These are phyloP conservation scores for Pristionchus exspectatus DNA, from an alignment of 2,888 invertebrate genomes.

Conservation along the genomic window DNA sequence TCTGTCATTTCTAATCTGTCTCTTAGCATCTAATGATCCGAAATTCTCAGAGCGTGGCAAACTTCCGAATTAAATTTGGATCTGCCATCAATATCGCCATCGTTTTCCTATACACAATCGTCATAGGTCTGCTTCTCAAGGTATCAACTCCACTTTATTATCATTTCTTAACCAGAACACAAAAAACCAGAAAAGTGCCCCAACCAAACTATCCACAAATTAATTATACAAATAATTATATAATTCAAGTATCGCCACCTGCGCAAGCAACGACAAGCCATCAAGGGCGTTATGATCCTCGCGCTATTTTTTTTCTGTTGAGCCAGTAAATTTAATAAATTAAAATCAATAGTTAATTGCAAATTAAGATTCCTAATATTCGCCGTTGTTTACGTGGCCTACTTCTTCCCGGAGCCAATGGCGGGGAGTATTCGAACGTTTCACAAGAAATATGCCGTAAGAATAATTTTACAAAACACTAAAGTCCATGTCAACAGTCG, in stretches of 20 bases:
- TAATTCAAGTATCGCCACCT: conserved; percentile 1
- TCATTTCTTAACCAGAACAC: no score
- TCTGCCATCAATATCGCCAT: not conserved
- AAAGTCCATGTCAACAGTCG: no score
- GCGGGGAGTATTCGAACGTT: not conserved
- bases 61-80: conserved; percentile 31
- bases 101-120: not conserved
- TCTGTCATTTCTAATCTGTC: not conserved
- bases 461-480: no score
- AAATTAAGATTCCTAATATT: conserved; percentile 24
- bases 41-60: not conserved
- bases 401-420: not conserved
- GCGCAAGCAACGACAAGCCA: not conserved
- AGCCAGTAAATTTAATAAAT: conserved; percentile 4
- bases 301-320: not conserved
- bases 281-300: conserved; percentile 40
- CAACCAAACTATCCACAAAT: not conserved
- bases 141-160: not conserved
- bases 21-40: not conserved
- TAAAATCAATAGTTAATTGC: not conserved
- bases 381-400: not conserved
- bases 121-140: not conserved
- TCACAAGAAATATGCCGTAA: conserved; percentile 46
- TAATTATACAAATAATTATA: not conserved
- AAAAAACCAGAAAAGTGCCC: no score